Evolutionary conservation across 2,797 vertebrate species (phyloP), one percentile per base, ranked within the genome.

Genomic region (Lerista edwardsae): DNA sequence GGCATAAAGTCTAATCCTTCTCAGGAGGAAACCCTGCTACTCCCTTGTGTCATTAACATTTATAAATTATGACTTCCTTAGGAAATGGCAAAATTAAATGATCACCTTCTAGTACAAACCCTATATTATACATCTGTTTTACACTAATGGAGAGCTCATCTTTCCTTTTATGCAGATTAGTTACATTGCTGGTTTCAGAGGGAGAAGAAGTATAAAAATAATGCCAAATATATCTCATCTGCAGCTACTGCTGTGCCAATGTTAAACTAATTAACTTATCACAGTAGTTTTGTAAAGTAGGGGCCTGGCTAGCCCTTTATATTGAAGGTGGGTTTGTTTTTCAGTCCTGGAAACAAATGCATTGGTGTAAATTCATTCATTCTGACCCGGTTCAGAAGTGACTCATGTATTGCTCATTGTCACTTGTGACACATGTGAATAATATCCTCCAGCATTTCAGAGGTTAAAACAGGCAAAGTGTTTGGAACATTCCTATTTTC

Each of bases 11-110:
- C 77, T 91, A 91, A 93, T 88, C 64, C 89, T 86, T 91, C 91
- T 93, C 82, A 39, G 41, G 84, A 87, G 93, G 83, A 88, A 93
- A 91, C 88, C 55, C 76, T 87, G 65, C 23, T 90, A 78, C 91
- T 93, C 92, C 82, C 39, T 41, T 36, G 44, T 89, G 82, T 90
- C 90, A 89, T 92, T 94, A 92, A 87, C 85, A 94, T 94, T 94
- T 94, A 95, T 94, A 90, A 94, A 93, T 94, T 91, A 93, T 88
- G 78, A 47, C 85, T 94, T 88, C 87, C 87, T 92, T 92, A 92
- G 88, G 74, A 92, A 93, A 93, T 87, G 83, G 82, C 64, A 88
- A 91, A 91, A 93, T 89, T 90, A 93, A 90, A 88, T 93, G 79
- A 82, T 85, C 85, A 80, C 88, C 90, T 91, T 93, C 82, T 92